A percentile compares a stretch with the other conserved stretches of the same genome.
Evolutionary conservation across 2,797 vertebrate genomes (phyloP).

Genomic region (Thalassophryne amazonica): DNA sequence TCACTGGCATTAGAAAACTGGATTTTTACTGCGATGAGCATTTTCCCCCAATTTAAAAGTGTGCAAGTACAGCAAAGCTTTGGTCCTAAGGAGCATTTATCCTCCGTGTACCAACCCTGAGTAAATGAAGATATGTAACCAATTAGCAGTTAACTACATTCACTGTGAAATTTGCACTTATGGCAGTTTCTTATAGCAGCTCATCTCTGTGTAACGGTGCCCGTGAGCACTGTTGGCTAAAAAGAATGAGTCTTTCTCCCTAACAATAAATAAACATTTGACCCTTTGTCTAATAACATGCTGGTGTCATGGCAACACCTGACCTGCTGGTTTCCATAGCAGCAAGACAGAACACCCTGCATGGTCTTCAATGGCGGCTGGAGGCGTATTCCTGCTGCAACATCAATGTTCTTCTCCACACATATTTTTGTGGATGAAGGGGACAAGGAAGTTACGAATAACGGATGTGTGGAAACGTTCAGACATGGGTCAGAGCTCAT

Average conservation of each 20-base stretch:
- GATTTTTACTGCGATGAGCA: not conserved
- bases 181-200: conserved; percentile 33
- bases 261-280: conserved; percentile 55
- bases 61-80: conserved; percentile 8
- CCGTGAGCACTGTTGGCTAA: conserved; percentile 47
- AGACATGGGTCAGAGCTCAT: conserved; percentile 15
- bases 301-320: conserved; percentile 54
- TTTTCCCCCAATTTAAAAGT: conserved; percentile 9
- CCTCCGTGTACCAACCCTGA: conserved; percentile 24
- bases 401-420: conserved; percentile 86
- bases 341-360: conserved; percentile 45
- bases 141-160: conserved; percentile 40
- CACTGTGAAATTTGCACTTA: conserved; percentile 38
- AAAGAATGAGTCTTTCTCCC: conserved; percentile 37
- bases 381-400: conserved; percentile 84
- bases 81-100: conserved; percentile 39
- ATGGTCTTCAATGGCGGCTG: conserved; percentile 40
- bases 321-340: conserved; percentile 55
- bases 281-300: conserved; percentile 44
- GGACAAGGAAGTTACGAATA: conserved; percentile 20
- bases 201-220: conserved; percentile 53
- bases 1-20: conserved; percentile 1
- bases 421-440: conserved; percentile 80
- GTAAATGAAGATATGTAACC: conserved; percentile 43
- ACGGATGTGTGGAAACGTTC: conserved; percentile 66